phyloP scores from a whole-genome alignment of 2,888 invertebrate species.

The Caenorhabditis wallacei region DNA sequence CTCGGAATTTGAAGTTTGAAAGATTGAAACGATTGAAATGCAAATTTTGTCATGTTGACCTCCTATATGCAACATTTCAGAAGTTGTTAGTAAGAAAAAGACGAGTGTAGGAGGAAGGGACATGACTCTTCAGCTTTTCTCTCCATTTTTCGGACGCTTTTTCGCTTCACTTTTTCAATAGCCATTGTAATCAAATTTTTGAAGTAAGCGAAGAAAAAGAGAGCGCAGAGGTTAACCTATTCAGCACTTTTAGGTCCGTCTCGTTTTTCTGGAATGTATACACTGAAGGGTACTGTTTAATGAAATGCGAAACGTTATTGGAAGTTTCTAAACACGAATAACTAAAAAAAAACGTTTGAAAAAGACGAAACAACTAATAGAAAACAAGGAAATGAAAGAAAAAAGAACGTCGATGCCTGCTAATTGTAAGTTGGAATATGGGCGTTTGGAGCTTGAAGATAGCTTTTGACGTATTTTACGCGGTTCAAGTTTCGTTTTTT shows the following conservation, averaged over 20 bases:
- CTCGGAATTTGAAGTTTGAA: constrained; percentile 13
- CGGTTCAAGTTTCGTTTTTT: constrained; percentile 16
- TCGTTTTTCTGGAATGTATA: constrained; percentile 31
- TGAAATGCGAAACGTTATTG: neutral
- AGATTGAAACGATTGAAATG: constrained; percentile 25
- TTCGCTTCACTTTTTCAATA: constrained; percentile 51
- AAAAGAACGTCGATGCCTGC: constrained; percentile 25
- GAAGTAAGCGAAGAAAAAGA: constrained; percentile 42
- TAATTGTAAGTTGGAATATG: constrained; percentile 36
- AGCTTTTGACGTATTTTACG: constrained; percentile 14
- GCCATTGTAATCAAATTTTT: constrained; percentile 65
- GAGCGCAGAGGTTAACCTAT: constrained; percentile 58
- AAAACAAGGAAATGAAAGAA: constrained; percentile 3
- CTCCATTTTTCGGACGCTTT: constrained; percentile 8
- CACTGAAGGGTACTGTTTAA: neutral
- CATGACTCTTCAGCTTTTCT: constrained; percentile 29
- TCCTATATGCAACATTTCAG: constrained; percentile 33
- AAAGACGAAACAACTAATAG: constrained; percentile 4
- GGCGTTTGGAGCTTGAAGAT: neutral
- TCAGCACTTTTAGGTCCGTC: constrained; percentile 21
- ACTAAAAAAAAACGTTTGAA: neutral
- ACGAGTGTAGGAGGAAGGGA: constrained; percentile 11
- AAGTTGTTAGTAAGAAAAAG: constrained; percentile 4
- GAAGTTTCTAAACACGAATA: no score
- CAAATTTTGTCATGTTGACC: constrained; percentile 13